Evolutionary conservation across 2,113 vertebrate species (phyloP), one percentile per base, ranked within the genome.

Genomic region (Rostratula benghalensis): DNA sequence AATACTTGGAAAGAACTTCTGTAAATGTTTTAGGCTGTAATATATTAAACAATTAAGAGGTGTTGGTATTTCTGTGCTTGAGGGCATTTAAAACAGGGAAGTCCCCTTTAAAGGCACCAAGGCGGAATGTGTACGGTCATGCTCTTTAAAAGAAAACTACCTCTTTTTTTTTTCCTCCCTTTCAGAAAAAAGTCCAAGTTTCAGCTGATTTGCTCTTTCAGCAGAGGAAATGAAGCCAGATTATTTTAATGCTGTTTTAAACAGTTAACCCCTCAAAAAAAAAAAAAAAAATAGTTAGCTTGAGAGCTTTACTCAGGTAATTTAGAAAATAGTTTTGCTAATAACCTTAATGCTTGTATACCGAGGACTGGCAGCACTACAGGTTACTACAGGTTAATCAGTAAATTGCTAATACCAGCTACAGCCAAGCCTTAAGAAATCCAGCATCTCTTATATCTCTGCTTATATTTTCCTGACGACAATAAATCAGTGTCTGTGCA

Each of bases 131-230:
- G 75, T 91, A 96, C 83, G 79, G 81, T 94, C 94, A 95, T 94
- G 84, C 76, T 94, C 69, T 94, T 95, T 91, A 96, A 91, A 94
- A 93, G 54, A 86, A 96, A 96, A 81, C 39, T 83, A 87, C 86
- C 48, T 73, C 39, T 8, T 83, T 83, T 87, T 54, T 48, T 21
- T 10, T 16, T 8, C 21, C 20, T 11, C 4, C 4, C 57, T 85
- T 88, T 91, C 83, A 95, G 89, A 73, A 95, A 93, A 88, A 96
- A 81, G 45, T 82, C 94, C 53, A 78, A 79, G 73, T 93, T 94
- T 96, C 95, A 97, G 86, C 84, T 93, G 94, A 94, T 61, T 94
- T 90, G 65, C 54, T 95, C 74, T 90, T 96, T 97, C 95, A 96
- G 88, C 82, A 84, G 65, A 90, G 76, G 89, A 93, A 96, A 93